phyloP scores from a whole-genome alignment of 2,113 vertebrate species.

The Eidolon helvum region DNA sequence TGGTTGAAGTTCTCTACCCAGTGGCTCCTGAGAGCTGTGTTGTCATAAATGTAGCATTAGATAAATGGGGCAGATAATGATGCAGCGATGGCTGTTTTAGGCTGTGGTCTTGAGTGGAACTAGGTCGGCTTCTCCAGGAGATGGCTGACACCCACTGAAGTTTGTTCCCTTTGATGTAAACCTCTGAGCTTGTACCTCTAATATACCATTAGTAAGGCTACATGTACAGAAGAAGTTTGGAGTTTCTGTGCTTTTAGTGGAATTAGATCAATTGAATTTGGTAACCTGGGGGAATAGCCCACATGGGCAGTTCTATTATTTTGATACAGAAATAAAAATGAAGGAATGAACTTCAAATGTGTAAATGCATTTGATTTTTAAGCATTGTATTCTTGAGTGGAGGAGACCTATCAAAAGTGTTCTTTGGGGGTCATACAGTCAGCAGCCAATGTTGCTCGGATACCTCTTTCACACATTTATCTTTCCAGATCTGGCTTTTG shows the following conservation, averaged over 20 bases:
- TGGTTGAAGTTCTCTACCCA: neutral
- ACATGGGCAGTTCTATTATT: neutral
- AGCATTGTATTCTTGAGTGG: neutral
- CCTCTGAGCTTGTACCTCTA: neutral
- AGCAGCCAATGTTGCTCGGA: neutral
- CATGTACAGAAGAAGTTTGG: neutral
- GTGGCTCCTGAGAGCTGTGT: neutral
- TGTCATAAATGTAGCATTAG: neutral
- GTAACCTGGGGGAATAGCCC: neutral
- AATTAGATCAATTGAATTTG: neutral
- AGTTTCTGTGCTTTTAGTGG: neutral
- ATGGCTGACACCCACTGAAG: neutral
- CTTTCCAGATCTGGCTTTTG: neutral
- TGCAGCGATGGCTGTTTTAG: rapidly evolving
- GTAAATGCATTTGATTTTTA: neutral
- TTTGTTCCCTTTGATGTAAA: neutral
- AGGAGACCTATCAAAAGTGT: neutral
- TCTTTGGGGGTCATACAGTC: neutral
- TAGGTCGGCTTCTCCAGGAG: neutral
- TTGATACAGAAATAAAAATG: neutral
- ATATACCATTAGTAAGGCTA: neutral
- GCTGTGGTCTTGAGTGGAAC: neutral
- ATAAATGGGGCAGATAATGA: neutral
- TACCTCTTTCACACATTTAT: neutral
- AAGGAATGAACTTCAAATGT: neutral